Evolutionary conservation across 2,888 invertebrate genomes (phyloP).

Genomic region (Copidosoma aretas): DNA sequence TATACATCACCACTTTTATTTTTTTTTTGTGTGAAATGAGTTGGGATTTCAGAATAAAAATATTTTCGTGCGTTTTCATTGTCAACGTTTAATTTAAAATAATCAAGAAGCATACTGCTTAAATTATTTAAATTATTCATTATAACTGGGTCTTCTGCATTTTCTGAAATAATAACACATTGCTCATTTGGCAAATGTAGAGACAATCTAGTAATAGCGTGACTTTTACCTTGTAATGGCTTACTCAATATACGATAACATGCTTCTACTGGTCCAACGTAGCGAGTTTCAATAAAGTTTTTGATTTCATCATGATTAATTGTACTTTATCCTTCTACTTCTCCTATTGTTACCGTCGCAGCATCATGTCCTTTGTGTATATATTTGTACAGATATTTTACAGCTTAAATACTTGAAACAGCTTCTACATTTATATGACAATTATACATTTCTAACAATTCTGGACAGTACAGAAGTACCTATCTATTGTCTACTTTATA

Average conservation of each 20-base stretch:
- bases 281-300: constrained; percentile 42
- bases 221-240: constrained; percentile 42
- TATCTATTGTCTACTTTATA: constrained; percentile 51
- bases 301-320: constrained; percentile 42
- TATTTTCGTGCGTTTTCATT: constrained; percentile 33
- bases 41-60: constrained; percentile 36
- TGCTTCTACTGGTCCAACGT: constrained; percentile 44
- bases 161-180: constrained; percentile 23
- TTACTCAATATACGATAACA: constrained; percentile 41
- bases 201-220: constrained; percentile 36
- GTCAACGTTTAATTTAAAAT: constrained; percentile 32
- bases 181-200: constrained; percentile 42
- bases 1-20: constrained; percentile 22
- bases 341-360: constrained; percentile 34
- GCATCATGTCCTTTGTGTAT: constrained; percentile 49
- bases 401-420: constrained; percentile 46
- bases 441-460: constrained; percentile 43
- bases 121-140: neutral
- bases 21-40: constrained; percentile 2
- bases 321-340: constrained; percentile 14
- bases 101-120: constrained; percentile 37
- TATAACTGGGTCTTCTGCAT: neutral
- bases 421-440: constrained; percentile 52
- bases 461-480: constrained; percentile 50
- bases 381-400: constrained; percentile 51